Conservation (phyloP, 1,140 invertebrate genomes). For the Spodoptera frugiperda region DNA sequence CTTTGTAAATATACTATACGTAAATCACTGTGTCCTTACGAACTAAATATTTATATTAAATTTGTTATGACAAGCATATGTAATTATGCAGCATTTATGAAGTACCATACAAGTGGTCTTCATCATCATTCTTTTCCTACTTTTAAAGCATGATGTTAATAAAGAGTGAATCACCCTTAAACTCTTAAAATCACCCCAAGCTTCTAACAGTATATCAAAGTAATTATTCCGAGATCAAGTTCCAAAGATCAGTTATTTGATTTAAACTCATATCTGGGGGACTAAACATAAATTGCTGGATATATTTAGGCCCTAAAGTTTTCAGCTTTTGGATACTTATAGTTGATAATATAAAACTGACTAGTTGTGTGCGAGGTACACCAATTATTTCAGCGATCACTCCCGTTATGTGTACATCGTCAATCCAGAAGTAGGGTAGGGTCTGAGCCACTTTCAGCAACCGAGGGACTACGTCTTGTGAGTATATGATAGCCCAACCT, state of each 20-base stretch:
- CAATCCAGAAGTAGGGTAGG: constrained; percentile 93
- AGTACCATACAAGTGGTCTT: too few species aligned
- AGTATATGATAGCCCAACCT: constrained; percentile 92
- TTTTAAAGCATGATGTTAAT: too few species aligned
- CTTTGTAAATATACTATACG: too few species aligned
- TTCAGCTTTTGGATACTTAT: constrained; percentile 52
- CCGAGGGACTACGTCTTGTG: constrained; percentile 89
- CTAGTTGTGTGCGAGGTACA: constrained; percentile 86
- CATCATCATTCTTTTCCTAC: too few species aligned
- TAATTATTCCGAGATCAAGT: constrained; percentile 55
- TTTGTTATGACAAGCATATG: too few species aligned
- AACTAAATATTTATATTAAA: too few species aligned
- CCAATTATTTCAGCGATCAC: constrained; percentile 88
- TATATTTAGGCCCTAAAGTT: constrained; percentile 61
- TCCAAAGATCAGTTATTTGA: constrained; percentile 72
- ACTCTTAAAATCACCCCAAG: too few species aligned
- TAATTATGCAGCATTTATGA: too few species aligned
- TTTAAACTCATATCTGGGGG: constrained; percentile 85
- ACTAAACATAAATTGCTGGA: constrained; percentile 86
- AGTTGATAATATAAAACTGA: constrained; percentile 83
- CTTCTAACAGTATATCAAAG: too few species aligned
- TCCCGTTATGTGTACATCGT: constrained; percentile 94
- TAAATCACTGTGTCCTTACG: too few species aligned
- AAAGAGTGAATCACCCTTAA: too few species aligned
- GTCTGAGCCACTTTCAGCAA: constrained; percentile 89